These are phyloP conservation scores for Entomyzon cyanotis DNA, from an alignment of 2,113 vertebrate species.

Conservation along the genomic window DNA sequence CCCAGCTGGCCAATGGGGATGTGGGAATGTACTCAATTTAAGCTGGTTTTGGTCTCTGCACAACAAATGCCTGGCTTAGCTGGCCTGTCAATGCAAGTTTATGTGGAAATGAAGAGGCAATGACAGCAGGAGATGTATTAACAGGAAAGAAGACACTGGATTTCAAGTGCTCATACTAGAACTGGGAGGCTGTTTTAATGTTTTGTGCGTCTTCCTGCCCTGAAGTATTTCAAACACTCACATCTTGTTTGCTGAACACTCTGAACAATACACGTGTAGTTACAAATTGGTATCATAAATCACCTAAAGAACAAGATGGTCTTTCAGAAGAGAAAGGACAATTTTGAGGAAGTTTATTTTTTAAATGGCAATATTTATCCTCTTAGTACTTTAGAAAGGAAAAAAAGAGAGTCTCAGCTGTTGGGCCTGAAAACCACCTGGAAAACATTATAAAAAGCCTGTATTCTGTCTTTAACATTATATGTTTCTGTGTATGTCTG, in stretches of 20 bases:
- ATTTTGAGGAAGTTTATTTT: slow-evolving; percentile 65
- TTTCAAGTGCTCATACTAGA: neutral
- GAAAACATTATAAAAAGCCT: neutral
- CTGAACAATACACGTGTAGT: slow-evolving; percentile 3
- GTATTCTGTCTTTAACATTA: neutral
- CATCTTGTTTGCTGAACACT: slow-evolving; percentile 65
- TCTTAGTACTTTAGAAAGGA: neutral
- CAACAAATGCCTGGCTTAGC: neutral
- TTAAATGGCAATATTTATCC: slow-evolving; percentile 40
- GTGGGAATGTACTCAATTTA: neutral
- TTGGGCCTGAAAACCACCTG: neutral
- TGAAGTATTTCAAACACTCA: slow-evolving; percentile 57
- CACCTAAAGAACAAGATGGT: slow-evolving; percentile 45
- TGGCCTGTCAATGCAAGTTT: neutral
- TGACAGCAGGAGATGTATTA: neutral
- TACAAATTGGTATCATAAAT: slow-evolving; percentile 56
- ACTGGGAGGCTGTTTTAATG: neutral
- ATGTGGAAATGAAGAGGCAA: neutral
- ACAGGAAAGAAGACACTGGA: neutral
- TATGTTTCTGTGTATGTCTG: neutral
- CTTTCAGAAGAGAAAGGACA: slow-evolving; percentile 57
- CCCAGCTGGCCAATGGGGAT: neutral
- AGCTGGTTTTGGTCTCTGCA: neutral
- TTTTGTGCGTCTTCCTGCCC: slow-evolving; percentile 22
- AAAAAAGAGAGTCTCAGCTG: neutral